These are phyloP conservation scores for Tragelaphus scriptus DNA, from an alignment of 2,113 vertebrate genomes.

Conservation along the genomic window DNA sequence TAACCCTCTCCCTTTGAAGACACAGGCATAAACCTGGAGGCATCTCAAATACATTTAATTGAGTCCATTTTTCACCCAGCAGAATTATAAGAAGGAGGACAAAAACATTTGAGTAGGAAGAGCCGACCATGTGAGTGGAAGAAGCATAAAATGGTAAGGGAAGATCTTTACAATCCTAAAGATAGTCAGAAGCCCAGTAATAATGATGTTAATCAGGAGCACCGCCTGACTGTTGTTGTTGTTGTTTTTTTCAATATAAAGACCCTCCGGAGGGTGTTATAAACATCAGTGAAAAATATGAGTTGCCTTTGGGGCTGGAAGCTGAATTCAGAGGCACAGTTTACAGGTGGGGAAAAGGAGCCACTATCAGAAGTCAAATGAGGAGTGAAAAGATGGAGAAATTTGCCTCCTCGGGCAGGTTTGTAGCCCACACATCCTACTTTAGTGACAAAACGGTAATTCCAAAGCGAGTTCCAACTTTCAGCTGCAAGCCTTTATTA, in stretches of 20 bases:
- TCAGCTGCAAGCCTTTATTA: neutral
- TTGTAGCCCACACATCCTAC: neutral
- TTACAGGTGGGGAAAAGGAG: neutral
- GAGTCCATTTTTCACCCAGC: conserved; percentile 61
- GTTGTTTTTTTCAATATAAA: neutral
- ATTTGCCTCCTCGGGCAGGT: neutral
- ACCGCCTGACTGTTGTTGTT: neutral
- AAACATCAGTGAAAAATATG: neutral
- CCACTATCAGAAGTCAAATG: neutral
- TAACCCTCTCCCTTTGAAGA: conserved; percentile 71
- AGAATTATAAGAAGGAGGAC: conserved; percentile 39
- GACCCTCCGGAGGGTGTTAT: neutral
- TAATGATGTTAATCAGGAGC: neutral
- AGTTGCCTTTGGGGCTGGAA: neutral
- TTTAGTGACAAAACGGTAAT: neutral
- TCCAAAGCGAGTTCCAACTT: conserved; percentile 3
- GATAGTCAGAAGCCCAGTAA: neutral
- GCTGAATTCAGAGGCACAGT: neutral
- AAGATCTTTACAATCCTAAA: neutral
- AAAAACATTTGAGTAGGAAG: conserved; percentile 6
- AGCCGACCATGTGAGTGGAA: conserved; percentile 20
- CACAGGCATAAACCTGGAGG: conserved; percentile 62
- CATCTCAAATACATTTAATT: conserved; percentile 72
- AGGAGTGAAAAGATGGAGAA: neutral
- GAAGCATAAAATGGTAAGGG: neutral